Percentiles rank a stretch among this genome's conserved stretches.
phyloP scores from a whole-genome alignment of 2,797 vertebrate genomes.

The Gymnoscopelus braueri region DNA sequence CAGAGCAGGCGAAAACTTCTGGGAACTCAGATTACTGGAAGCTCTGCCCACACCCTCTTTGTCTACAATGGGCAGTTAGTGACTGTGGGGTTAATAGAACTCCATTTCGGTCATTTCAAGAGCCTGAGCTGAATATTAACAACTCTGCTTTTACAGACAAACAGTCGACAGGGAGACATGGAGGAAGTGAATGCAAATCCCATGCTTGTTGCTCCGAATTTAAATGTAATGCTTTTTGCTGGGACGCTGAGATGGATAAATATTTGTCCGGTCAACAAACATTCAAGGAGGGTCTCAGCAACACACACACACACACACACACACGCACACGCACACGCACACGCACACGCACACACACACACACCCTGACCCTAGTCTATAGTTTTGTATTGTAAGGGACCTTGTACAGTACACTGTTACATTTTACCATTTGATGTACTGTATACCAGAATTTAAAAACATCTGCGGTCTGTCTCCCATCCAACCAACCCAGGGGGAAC shows the following conservation, averaged over 20 bases:
- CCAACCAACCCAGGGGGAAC: no score
- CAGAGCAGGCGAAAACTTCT: no score
- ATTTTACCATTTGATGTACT: no score
- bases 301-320: neutral
- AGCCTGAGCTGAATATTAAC: conserved; percentile 18
- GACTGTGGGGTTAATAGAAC: neutral
- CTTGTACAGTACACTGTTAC: no score
- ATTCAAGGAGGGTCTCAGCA: neutral
- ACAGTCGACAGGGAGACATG: neutral
- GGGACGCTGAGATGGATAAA: neutral
- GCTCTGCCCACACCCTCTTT: neutral
- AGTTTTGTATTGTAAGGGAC: no score
- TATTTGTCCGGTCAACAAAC: conserved; percentile 7
- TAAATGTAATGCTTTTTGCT: neutral
- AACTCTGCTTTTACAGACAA: neutral
- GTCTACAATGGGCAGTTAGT: neutral
- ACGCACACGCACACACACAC: conserved; percentile 8
- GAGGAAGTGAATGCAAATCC: conserved; percentile 3
- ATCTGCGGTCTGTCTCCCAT: no score
- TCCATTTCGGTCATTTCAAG: neutral
- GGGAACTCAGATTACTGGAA: no score
- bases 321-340: no score
- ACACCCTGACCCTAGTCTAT: no score
- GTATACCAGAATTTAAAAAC: no score
- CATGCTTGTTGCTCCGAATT: neutral